phyloP scores from a whole-genome alignment of 2,113 vertebrate species.

The Nanorana parkeri region DNA sequence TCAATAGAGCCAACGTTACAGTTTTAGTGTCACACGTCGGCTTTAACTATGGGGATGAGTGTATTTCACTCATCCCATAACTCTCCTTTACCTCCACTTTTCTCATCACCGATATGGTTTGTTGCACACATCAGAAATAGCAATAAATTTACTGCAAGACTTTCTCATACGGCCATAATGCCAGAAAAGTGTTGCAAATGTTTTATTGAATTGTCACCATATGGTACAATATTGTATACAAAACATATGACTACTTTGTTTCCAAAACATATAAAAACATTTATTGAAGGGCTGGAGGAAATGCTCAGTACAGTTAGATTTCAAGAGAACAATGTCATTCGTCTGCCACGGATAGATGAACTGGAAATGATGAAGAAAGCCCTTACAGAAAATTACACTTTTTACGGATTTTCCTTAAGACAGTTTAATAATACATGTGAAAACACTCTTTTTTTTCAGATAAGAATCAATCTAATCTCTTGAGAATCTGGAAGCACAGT shows the following conservation, averaged over 20 bases:
- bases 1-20: no score
- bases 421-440: not conserved
- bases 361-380: not conserved
- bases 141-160: no score
- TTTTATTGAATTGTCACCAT: no score
- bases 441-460: not conserved
- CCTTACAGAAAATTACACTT: not conserved
- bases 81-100: no score
- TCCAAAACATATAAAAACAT: conserved; percentile 22
- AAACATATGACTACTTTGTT: not conserved
- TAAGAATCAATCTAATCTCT: not conserved
- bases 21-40: no score
- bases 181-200: no score
- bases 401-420: not conserved
- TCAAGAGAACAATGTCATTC: not conserved
- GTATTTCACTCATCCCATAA: no score
- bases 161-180: no score
- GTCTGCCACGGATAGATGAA: not conserved
- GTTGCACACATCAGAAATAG: no score
- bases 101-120: no score
- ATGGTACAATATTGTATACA: not conserved
- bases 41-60: no score
- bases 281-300: not conserved
- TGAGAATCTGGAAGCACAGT: no score
- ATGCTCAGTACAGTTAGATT: not conserved